These are phyloP conservation scores for Pseudanteris insignis DNA, from an alignment of 2,888 invertebrate genomes.

Conservation along the genomic window DNA sequence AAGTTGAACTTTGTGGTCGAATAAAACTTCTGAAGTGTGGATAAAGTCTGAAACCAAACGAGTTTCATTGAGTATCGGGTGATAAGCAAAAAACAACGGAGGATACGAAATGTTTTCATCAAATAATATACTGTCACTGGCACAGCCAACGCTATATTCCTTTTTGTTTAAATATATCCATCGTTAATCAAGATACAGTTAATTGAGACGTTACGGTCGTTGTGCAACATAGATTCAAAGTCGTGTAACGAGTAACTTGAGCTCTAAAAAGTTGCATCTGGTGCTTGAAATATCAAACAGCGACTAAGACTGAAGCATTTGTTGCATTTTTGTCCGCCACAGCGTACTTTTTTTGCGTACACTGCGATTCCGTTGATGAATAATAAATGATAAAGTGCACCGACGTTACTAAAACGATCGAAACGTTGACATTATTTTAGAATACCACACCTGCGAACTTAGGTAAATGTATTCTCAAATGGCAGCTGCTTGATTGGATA, in stretches of 20 bases:
- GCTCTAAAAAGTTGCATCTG: slow-evolving; percentile 43
- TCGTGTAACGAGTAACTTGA: slow-evolving; percentile 39
- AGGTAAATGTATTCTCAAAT: slow-evolving; percentile 32
- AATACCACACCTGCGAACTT: slow-evolving; percentile 31
- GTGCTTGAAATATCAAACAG: slow-evolving; percentile 32
- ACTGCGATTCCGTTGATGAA: slow-evolving; percentile 27
- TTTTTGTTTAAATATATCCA: slow-evolving; percentile 34
- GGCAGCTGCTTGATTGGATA: slow-evolving; percentile 40
- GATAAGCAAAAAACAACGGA: too few relatives aligned
- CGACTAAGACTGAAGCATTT: slow-evolving; percentile 30
- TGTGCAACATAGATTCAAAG: slow-evolving; percentile 34
- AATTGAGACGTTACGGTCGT: slow-evolving; percentile 42
- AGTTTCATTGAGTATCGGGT: too few relatives aligned
- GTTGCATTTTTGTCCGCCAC: slow-evolving; percentile 32
- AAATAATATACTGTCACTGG: too few relatives aligned
- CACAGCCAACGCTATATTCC: slow-evolving; percentile 14
- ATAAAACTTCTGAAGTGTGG: too few relatives aligned
- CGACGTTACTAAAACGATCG: slow-evolving; percentile 31
- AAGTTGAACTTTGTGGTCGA: too few relatives aligned
- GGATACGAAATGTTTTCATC: not conserved
- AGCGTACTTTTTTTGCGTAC: slow-evolving; percentile 24
- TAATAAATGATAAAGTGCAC: slow-evolving; percentile 38
- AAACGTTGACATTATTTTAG: slow-evolving; percentile 39
- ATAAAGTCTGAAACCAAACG: too few relatives aligned
- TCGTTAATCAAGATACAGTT: slow-evolving; percentile 40